Conservation (phyloP, 92 coral and sea anemone species). For the Zoanthus sociatus region DNA sequence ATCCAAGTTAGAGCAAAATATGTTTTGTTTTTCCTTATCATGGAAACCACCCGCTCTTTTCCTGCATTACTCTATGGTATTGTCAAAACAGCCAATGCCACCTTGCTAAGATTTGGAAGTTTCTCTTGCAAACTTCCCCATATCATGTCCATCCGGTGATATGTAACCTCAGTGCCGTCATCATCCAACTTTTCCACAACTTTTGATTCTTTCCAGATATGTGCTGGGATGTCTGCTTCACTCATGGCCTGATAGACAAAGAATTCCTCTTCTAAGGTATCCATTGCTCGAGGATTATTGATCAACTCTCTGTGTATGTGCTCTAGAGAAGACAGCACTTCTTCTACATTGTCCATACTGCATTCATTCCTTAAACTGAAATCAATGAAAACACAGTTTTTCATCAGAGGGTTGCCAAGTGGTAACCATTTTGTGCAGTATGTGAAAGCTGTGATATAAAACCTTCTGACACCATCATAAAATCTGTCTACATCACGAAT, state of each 20-base stretch:
- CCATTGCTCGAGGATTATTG: constrained; percentile 42
- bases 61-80: constrained; percentile 61
- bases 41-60: constrained; percentile 54
- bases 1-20: constrained; percentile 52
- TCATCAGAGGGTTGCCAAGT: constrained; percentile 65
- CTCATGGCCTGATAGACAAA: constrained; percentile 57
- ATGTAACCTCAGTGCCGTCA: constrained; percentile 15
- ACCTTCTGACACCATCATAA: constrained; percentile 60
- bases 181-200: constrained; percentile 17
- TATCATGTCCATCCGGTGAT: constrained; percentile 51
- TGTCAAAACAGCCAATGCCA: constrained; percentile 58
- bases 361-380: constrained; percentile 50
- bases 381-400: constrained; percentile 70
- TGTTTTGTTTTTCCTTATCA: constrained; percentile 32
- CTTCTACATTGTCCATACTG: constrained; percentile 51
- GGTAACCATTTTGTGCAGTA: constrained; percentile 75
- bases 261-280: constrained; percentile 53
- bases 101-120: constrained; percentile 52
- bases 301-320: constrained; percentile 52
- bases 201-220: constrained; percentile 29
- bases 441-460: constrained; percentile 59
- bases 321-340: constrained; percentile 29
- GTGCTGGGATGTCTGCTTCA: constrained; percentile 48
- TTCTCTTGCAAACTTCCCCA: constrained; percentile 50
- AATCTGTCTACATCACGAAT: constrained; percentile 55